phyloP scores from a whole-genome alignment of 2,888 invertebrate genomes.

The Orthosia incerta region DNA sequence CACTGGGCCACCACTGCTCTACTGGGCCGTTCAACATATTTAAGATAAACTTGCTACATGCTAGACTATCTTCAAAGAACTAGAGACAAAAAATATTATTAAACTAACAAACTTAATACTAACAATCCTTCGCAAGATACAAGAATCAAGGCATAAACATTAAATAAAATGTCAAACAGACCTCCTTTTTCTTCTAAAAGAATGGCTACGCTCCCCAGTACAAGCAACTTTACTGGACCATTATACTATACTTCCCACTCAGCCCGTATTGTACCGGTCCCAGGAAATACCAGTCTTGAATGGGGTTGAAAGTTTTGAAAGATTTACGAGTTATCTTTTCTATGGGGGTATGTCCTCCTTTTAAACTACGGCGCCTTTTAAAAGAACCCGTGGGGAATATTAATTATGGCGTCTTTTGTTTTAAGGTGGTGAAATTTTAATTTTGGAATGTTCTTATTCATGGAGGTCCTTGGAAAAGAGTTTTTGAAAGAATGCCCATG shows the following conservation, averaged over 20 bases:
- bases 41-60: too few relatives aligned
- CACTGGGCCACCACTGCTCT: too few relatives aligned
- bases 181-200: conserved; percentile 23
- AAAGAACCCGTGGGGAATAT: conserved; percentile 41
- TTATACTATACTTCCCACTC: conserved; percentile 43
- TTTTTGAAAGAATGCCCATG: background rate
- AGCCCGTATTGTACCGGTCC: conserved; percentile 41
- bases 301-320: conserved; percentile 53
- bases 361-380: conserved; percentile 48
- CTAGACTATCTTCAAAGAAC: background rate
- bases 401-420: conserved; percentile 49
- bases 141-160: background rate
- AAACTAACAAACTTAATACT: background rate
- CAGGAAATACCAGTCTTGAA: conserved; percentile 49
- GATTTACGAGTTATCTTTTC: conserved; percentile 64
- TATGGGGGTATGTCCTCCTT: conserved; percentile 54
- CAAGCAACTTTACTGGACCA: conserved; percentile 36
- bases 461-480: background rate
- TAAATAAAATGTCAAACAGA: conserved; percentile 22
- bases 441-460: background rate
- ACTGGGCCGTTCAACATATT: too few relatives aligned
- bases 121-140: background rate
- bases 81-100: background rate
- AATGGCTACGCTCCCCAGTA: conserved; percentile 5
- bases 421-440: conserved; percentile 3